Evolutionary conservation across 2,113 vertebrate genomes (phyloP).

Genomic region (Carassius auratus): DNA sequence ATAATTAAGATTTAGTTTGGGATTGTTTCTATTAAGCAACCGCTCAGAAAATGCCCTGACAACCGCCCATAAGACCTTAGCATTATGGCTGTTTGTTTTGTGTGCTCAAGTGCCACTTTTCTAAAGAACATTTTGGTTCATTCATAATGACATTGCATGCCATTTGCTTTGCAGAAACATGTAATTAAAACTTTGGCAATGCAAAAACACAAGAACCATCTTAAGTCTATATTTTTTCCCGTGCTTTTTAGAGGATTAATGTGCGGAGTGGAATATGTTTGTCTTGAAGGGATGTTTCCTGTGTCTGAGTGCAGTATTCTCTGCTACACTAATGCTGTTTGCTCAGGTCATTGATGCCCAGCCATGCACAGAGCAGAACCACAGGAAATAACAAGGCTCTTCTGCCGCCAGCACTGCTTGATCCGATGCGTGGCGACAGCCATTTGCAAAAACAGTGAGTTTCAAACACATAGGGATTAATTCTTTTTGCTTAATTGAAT

Average conservation of each 20-base stretch:
- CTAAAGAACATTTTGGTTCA: background rate
- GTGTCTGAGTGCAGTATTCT: conserved; percentile 29
- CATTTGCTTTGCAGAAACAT: background rate
- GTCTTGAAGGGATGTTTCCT: conserved; percentile 33
- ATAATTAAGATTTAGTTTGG: background rate
- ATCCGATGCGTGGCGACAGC: conserved; percentile 36
- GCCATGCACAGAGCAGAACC: conserved; percentile 31
- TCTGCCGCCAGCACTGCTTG: conserved; percentile 38
- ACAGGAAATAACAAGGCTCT: conserved; percentile 40
- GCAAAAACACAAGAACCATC: conserved; percentile 14
- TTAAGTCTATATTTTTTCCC: background rate
- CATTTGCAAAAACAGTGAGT: conserved; percentile 44
- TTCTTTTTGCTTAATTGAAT: conserved; percentile 53
- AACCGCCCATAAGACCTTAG: background rate
- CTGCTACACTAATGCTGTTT: conserved; percentile 22
- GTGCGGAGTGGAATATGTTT: background rate
- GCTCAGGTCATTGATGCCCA: conserved; percentile 30
- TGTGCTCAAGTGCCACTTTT: background rate
- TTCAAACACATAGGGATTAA: conserved; percentile 42
- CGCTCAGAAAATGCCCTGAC: background rate
- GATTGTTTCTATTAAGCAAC: background rate
- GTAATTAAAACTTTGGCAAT: background rate
- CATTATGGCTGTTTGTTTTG: background rate
- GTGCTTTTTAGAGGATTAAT: conserved; percentile 21
- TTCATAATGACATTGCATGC: background rate